Conservation (phyloP, 2,797 vertebrate genomes). For the Hirundo rustica region DNA sequence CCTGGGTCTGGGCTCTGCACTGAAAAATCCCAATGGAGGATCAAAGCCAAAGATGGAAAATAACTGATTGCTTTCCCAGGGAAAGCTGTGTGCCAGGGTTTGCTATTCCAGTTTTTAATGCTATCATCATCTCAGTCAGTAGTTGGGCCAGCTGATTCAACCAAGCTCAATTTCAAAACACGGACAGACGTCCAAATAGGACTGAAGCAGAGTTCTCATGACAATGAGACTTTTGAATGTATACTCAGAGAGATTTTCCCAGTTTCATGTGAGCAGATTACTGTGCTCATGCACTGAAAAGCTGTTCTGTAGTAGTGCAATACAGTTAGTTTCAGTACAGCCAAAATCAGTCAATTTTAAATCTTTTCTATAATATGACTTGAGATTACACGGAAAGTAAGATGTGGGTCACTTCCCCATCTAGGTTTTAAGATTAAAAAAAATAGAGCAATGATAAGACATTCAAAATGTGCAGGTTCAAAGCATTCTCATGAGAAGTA, state of each 20-base stretch:
- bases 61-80: conserved; percentile 22
- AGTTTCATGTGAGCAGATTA: neutral
- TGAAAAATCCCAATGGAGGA: conserved; percentile 36
- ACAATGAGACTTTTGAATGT: conserved; percentile 9
- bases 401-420: neutral
- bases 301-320: neutral
- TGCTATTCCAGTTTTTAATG: conserved; percentile 56
- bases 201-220: conserved; percentile 5
- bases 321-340: neutral
- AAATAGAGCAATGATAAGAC: neutral
- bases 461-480: neutral
- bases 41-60: conserved; percentile 47
- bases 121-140: conserved; percentile 53
- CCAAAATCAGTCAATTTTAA: neutral
- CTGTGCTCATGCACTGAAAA: neutral
- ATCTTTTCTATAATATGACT: neutral
- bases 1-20: neutral
- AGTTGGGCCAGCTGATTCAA: conserved; percentile 37
- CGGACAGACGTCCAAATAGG: neutral
- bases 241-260: neutral
- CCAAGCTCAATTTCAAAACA: conserved; percentile 41
- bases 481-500: neutral
- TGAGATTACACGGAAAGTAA: neutral
- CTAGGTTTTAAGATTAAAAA: neutral
- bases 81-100: conserved; percentile 31